Percentiles rank a stretch among this genome's conserved stretches.
Conservation (phyloP, 2,797 vertebrate genomes). For the Eupleurogrammus muticus region DNA sequence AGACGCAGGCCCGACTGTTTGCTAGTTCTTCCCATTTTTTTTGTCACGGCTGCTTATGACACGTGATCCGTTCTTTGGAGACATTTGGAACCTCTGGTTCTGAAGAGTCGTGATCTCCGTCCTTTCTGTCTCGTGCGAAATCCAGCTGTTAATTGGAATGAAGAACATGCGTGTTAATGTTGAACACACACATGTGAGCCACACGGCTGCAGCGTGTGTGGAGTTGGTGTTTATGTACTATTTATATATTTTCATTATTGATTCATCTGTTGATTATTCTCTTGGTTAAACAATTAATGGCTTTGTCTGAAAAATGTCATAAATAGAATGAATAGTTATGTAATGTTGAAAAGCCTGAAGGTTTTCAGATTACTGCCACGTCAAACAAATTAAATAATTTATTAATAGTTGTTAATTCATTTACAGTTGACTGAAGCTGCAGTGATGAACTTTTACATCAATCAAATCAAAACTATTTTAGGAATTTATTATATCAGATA, state of each 20-base stretch:
- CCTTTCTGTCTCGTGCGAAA: neutral
- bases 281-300: no score
- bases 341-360: no score
- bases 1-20: constrained; percentile 45
- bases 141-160: constrained; percentile 5
- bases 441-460: no score
- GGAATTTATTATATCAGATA: no score
- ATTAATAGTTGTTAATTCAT: no score
- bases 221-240: neutral
- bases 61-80: neutral
- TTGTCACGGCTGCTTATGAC: constrained; percentile 18
- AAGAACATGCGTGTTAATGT: constrained; percentile 1
- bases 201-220: neutral
- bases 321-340: no score
- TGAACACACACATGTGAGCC: constrained; percentile 6
- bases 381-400: no score
- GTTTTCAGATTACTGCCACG: no score
- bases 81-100: neutral
- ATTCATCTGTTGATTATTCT: neutral
- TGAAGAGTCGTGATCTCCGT: no score
- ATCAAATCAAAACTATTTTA: no score
- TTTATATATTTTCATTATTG: no score
- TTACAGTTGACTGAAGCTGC: no score
- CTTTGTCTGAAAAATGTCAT: neutral
- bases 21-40: constrained; percentile 44